Base-by-base conservation (phyloP, 2,888 invertebrate genomes). In the Baccha elongata region DNA sequence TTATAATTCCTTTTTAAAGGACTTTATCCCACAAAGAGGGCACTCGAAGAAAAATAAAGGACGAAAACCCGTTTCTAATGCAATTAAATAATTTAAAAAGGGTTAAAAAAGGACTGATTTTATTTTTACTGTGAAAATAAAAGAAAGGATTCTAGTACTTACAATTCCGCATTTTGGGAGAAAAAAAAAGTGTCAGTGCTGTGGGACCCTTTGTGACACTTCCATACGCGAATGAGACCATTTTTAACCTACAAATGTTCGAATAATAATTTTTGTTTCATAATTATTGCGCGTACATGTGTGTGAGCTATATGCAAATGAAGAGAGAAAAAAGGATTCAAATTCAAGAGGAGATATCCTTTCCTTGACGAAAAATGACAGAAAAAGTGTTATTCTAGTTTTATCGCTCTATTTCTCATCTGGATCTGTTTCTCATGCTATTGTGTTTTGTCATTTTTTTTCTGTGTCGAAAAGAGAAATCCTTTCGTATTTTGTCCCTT, bases 11-110 rank as follows among this genome's bases (percentile, higher is more conserved):
- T 67, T 68, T 72, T 83, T 76, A 58, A 21, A 68, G 72, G 67
- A 72, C 37, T 23, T 40, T 76, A 72, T 76, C 81, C 67, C 81
- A 62, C 55, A 40, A 72, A 50, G 67, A 76, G 67, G 83, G 76
- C 67, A 62, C 60, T 72, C n/a, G 23, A n/a, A 60, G 10, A 35
- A 10, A 44, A 71, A 71, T 48, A 50, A 52, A 73, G 42, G 26
- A 32, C 32, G 60, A 67, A 76, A 75, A 76, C 83, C 68, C 67
- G 83, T 78, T 83, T 68, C 32, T 67, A 73, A 78, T 83, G 55
- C 72, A 83, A 83, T 83, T 76, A 73, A 76, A 83, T 68, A 52
- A 29, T 21, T 8, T 52, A 50, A 79, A 83, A 68, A 72, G 72
- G 76, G 72, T 78, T 60, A 53, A 55, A 44, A 6, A 68, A 26